Base-by-base conservation (phyloP, 2,888 invertebrate genomes). In the Drosophila robusta region DNA sequence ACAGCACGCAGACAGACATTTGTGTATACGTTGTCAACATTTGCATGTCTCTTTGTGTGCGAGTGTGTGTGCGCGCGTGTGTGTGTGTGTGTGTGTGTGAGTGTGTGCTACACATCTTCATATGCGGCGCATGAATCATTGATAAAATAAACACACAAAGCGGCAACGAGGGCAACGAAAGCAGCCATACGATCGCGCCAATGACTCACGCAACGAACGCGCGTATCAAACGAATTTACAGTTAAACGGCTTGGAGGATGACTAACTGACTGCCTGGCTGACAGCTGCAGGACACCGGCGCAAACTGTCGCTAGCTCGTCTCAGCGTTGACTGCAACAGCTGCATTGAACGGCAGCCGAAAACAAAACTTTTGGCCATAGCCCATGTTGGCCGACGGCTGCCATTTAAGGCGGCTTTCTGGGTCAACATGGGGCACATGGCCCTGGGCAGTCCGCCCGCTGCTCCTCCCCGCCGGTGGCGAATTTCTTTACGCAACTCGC, bases 131-230 rank as follows among this genome's bases (percentile, higher is more conserved):
- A 88, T 83, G 83, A 83, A 86, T 83, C 83, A 83, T 88, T 83
- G 78, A 88, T 83, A 88, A 87, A 87, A 74, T 68, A 78, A 81
- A 81, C 74, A 82, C 62, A 56, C 57, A 52, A 63, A 56, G 22
- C 16, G 41, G 22, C 44, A 56, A 44, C 44, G 39, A 51, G 29
- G 58, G 50, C 36, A 73, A 80, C 63, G 87, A 76, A 77, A 47
- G 87, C 80, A 86, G 87, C 84, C 87, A 86, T 81, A 81, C 79
- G 87, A 87, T 85, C 78, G 75, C 63, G 65, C 38, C 56, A 62
- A 72, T 82, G 87, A 82, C 70, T 82, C 87, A 87, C 75, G 45
- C 24, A 8, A 42, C 55, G 36, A 70, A 18, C 58, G 50, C 50
- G 45, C 49, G 70, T 54, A 39, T 44, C 66, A 65, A 70, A 0